Evolutionary conservation across 2,888 invertebrate species (phyloP).

Genomic region (Miltochrista miniata): DNA sequence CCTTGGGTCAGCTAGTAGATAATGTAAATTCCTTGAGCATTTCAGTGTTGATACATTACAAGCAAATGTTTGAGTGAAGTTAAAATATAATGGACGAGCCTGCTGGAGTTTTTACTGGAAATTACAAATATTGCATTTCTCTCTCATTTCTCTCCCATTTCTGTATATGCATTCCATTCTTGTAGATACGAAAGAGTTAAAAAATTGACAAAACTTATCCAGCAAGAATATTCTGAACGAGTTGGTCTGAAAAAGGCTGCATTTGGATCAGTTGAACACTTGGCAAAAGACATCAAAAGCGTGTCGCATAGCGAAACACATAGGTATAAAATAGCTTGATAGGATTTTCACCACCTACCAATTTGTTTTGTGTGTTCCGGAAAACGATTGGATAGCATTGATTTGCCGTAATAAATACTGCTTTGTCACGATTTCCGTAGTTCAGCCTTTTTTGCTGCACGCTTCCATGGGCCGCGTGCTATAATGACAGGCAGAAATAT

Average conservation of each 20-base stretch:
- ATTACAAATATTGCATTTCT: background rate
- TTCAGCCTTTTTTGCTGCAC: slow-evolving; percentile 54
- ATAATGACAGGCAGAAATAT: slow-evolving; percentile 40
- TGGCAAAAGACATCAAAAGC: slow-evolving; percentile 36
- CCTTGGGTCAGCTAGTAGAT: no score
- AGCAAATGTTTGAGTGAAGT: no score
- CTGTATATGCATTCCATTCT: background rate
- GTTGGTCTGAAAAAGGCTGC: background rate
- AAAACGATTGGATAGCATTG: slow-evolving; percentile 65
- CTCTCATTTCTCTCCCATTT: background rate
- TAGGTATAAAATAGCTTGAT: slow-evolving; percentile 47
- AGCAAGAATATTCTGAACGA: no score
- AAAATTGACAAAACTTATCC: no score
- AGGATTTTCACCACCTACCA: slow-evolving; percentile 54
- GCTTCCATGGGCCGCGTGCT: slow-evolving; percentile 33
- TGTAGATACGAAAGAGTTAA: no score
- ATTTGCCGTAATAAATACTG: slow-evolving; percentile 73
- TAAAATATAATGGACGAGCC: no score
- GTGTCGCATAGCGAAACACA: slow-evolving; percentile 36
- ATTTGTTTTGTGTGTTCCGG: slow-evolving; percentile 65
- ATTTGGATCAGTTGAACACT: slow-evolving; percentile 29
- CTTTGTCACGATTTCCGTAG: slow-evolving; percentile 66
- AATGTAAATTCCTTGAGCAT: no score
- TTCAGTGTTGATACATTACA: no score
- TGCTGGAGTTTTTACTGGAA: background rate